A percentile compares a stretch with the other conserved stretches of the same genome.
Conservation (phyloP, 2,797 vertebrate genomes). For the Podarcis siculus region DNA sequence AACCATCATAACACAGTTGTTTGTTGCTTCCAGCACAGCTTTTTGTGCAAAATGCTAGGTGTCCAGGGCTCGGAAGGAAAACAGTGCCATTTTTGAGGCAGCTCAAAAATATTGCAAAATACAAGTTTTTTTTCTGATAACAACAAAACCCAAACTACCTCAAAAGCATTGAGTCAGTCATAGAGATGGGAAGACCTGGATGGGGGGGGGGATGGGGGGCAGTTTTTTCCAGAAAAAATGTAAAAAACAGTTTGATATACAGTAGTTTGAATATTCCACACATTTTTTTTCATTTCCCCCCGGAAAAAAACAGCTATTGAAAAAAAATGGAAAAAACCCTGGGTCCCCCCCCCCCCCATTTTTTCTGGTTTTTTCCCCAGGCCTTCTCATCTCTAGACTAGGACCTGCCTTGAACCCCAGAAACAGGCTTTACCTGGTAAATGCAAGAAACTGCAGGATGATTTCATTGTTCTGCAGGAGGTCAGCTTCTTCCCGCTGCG, state of each 20-base stretch:
- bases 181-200: background rate
- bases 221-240: too few species aligned
- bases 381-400: too few species aligned
- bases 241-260: too few species aligned
- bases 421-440: constrained; percentile 83
- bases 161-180: background rate
- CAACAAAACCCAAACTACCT: background rate
- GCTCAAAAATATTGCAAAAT: background rate
- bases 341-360: too few species aligned
- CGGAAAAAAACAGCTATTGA: too few species aligned
- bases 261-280: too few species aligned
- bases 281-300: too few species aligned
- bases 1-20: background rate
- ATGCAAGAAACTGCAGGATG: constrained; percentile 91
- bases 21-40: background rate
- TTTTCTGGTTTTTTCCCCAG: too few species aligned
- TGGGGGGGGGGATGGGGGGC: too few species aligned
- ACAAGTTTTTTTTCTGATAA: too few species aligned
- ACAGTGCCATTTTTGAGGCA: background rate
- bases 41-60: background rate
- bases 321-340: too few species aligned
- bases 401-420: too few species aligned
- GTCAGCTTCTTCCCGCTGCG: constrained; percentile 85
- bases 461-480: constrained; percentile 87
- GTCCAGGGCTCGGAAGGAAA: background rate